Base-by-base conservation (phyloP, 2,888 invertebrate species). In the Drosophila macrospina region DNA sequence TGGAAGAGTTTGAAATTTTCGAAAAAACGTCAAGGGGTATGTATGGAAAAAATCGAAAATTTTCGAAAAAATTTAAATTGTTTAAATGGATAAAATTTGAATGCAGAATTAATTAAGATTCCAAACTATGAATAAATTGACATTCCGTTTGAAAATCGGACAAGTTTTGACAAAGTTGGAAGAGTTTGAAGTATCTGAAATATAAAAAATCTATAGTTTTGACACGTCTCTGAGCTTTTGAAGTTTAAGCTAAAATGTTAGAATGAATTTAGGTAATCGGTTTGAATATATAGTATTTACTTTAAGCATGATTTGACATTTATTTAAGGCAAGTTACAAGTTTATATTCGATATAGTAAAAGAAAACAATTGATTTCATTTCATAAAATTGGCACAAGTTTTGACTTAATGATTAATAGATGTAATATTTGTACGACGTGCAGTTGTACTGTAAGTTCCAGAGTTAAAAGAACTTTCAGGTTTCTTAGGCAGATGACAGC, bases 331-430 rank as follows among this genome's bases (percentile, higher is more conserved):
- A 52, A 52, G 24, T 52, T 56, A 36, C 36, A 13, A 26, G 16
- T 28, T 24, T 20, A 42, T 11, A 13, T 44, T 50, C 2, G 32
- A 56, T 52, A 52, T 70, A 39, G 11, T 50, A 51, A 63, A 48
- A 24, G 41, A 57, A 32, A 42, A 24, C 50, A 37, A 44, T 47
- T 16, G 42, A 57, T 63, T 61, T 24, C 32, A 50, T 44, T n/a
- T n/a, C n/a, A n/a, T n/a, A n/a, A 70, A 64, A 80, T 86, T 83
- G 82, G 75, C 86, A 80, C 86, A 80, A 59, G 41, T 57, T 30
- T 37, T 32, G 13, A 63, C 44, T 60, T 48, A 60, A 26, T 47
- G 44, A 20, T 20, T 20, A 28, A 50, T 32, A 34, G 11, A 57
- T 34, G n/a, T 20, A 20, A 57, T 30, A 57, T 32, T 64, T 82